Conservation (phyloP, 2,797 vertebrate genomes). For the Scarus forsteni region DNA sequence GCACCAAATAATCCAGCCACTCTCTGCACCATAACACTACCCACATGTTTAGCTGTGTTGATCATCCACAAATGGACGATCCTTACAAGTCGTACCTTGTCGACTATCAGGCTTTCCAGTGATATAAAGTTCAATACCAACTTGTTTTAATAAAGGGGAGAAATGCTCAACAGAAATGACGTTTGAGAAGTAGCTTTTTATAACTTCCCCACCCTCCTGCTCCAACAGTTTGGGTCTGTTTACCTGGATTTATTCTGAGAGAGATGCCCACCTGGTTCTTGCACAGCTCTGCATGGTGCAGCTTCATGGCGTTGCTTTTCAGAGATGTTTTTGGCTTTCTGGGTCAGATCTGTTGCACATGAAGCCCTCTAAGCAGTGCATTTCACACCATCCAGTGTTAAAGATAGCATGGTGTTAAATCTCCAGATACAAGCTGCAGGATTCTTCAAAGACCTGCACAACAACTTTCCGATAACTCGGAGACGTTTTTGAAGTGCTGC, state of each 20-base stretch:
- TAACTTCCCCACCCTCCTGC: no score
- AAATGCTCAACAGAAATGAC: no score
- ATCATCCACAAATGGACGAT: no score
- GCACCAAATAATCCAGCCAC: no score
- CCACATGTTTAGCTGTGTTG: no score
- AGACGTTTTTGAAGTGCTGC: conserved; percentile 2
- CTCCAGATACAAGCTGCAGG: not conserved
- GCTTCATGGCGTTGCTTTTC: not conserved
- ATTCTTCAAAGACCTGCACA: not conserved
- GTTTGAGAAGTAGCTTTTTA: no score
- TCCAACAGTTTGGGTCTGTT: not conserved
- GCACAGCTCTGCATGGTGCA: not conserved
- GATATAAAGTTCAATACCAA: no score
- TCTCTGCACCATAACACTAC: no score
- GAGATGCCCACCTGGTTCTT: not conserved
- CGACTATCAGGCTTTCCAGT: no score
- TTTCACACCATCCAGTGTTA: conserved; percentile 3
- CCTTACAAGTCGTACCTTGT: no score
- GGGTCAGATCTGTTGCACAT: not conserved
- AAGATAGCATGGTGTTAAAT: not conserved
- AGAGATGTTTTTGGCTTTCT: conserved; percentile 8
- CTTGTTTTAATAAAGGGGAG: no score
- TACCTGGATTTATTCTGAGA: not conserved
- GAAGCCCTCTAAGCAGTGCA: not conserved
- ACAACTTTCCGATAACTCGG: not conserved